Percentiles rank a stretch among this genome's conserved stretches.
Conservation (phyloP, 2,888 invertebrate genomes). For the Pyrochroa serraticornis region DNA sequence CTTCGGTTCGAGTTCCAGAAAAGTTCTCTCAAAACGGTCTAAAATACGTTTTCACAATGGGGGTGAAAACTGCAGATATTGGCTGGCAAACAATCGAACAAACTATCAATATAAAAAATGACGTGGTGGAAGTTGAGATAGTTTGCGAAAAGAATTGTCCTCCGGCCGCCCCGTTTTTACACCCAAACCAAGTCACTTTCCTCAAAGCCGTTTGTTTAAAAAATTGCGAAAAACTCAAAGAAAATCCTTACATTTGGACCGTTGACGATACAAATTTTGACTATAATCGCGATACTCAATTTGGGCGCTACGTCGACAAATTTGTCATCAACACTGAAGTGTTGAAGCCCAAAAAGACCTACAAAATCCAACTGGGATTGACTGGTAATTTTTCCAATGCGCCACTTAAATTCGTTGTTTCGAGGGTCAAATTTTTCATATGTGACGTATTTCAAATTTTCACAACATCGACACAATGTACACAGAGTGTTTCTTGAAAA, state of each 20-base stretch:
- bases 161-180: constrained; percentile 4
- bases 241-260: constrained; percentile 14
- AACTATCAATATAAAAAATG: constrained; percentile 3
- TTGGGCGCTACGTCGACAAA: constrained; percentile 17
- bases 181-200: constrained; percentile 3
- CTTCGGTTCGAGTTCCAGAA: not conserved
- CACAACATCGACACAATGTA: too few species aligned
- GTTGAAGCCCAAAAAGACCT: not conserved
- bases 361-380: constrained; percentile 2
- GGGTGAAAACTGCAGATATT: not conserved
- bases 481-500: too few species aligned
- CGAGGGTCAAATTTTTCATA: too few species aligned
- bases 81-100: constrained; percentile 11
- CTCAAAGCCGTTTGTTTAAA: constrained; percentile 7
- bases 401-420: too few species aligned
- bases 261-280: constrained; percentile 6
- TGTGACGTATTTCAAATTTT: too few species aligned
- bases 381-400: not conserved
- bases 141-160: constrained; percentile 24
- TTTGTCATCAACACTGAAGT: constrained; percentile 16
- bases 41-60: constrained; percentile 7
- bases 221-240: constrained; percentile 6
- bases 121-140: constrained; percentile 6
- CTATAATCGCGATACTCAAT: constrained; percentile 15
- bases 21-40: not conserved